Evolutionary conservation across 2,888 invertebrate species (phyloP).

Genomic region (Rhaphigaster nebulosa): DNA sequence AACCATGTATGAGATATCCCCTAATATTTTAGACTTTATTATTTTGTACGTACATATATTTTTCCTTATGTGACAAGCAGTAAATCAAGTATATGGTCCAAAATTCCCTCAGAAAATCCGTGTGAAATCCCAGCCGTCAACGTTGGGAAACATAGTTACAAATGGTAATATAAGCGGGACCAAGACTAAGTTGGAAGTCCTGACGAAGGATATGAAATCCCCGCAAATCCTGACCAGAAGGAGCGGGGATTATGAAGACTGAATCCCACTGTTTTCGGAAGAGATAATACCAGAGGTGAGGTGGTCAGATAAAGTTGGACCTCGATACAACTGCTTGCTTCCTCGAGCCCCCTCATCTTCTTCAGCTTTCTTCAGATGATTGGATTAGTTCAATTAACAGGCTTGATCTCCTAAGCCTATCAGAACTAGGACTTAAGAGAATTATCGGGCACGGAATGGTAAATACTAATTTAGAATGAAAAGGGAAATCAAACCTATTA

Average conservation of each 20-base stretch:
- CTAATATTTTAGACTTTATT: neutral
- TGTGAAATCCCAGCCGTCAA: neutral
- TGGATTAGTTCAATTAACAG: conserved; percentile 13
- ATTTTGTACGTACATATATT: neutral
- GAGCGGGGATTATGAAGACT: conserved; percentile 15
- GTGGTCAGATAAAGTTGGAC: conserved; percentile 11
- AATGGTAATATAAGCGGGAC: conserved; percentile 34
- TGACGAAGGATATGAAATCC: conserved; percentile 33
- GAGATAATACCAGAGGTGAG: neutral
- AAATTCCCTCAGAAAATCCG: neutral
- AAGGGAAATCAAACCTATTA: too few species aligned
- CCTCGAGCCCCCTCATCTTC: neutral
- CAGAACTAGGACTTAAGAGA: neutral
- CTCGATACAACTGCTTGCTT: neutral
- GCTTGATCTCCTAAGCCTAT: neutral
- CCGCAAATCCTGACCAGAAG: neutral
- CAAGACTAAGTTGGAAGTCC: neutral
- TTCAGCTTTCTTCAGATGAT: neutral
- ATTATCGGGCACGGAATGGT: neutral
- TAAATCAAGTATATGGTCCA: neutral
- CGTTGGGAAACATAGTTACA: conserved; percentile 13
- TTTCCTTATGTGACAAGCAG: neutral
- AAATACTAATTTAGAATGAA: neutral
- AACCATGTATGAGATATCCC: neutral
- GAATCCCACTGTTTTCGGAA: conserved; percentile 2